A percentile compares a stretch with the other conserved stretches of the same genome.
Conservation (phyloP, 2,113 vertebrate species). For the Rhinichthys klamathensis region DNA sequence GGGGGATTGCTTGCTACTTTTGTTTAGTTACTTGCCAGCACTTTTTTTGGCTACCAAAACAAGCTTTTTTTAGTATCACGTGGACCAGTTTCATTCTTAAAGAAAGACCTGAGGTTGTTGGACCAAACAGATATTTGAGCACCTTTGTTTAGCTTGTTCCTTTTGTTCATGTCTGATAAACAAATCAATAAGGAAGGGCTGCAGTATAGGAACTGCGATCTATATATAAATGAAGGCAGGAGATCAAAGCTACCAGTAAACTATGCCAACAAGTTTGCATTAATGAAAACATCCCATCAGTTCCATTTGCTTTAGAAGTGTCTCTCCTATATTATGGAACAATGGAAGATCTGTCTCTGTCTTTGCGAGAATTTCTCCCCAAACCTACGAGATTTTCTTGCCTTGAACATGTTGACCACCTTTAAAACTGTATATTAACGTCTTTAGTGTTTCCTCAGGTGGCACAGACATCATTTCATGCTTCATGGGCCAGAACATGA, state of each 20-base stretch:
- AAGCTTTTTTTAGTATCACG: neutral
- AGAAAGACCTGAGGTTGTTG: neutral
- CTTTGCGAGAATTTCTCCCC: neutral
- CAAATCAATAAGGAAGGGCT: constrained; percentile 10
- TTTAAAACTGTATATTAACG: neutral
- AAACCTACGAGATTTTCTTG: neutral
- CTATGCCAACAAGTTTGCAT: constrained; percentile 8
- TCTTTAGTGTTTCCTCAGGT: constrained; percentile 72
- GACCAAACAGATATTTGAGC: neutral
- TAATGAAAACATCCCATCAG: neutral
- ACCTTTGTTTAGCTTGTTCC: constrained; percentile 4
- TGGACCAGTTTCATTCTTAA: neutral
- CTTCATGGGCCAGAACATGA: constrained; percentile 94
- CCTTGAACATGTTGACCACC: neutral
- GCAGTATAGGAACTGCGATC: neutral
- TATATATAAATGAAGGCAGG: neutral
- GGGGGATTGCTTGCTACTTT: too few relatives aligned
- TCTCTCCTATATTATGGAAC: neutral
- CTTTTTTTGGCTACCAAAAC: neutral
- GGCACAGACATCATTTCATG: constrained; percentile 97
- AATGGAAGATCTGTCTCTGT: neutral
- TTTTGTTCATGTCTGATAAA: constrained; percentile 10
- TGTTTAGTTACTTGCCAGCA: neutral
- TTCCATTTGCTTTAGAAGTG: neutral
- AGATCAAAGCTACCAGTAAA: neutral